Evolutionary conservation across 2,888 invertebrate species (phyloP), one percentile per base, ranked within the genome.

Genomic region (Protodeltote pygarga): DNA sequence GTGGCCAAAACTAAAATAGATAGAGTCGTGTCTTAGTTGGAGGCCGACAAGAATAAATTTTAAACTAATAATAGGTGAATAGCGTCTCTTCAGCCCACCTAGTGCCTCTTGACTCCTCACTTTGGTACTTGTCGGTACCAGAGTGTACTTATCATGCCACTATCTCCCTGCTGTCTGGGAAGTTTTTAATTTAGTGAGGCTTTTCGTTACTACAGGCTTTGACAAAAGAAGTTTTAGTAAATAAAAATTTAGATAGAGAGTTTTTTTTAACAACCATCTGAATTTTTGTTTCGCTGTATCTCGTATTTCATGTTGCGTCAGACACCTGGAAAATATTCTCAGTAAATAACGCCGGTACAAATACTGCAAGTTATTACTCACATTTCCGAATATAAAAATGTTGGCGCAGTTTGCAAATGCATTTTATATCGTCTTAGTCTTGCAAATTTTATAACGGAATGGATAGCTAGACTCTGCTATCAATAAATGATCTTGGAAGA

Each of bases 41-140:
- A 88, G 91, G 89, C 86, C 88, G 78, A 75, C 73, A 66, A 76
- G 79, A 84, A 87, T 84, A 85, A 59, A 77, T 80, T 79, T 67
- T 65, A 48, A 33, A 74, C 86, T 89, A 89, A 83, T 84, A 81
- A 84, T 89, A 89, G 82, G 64, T 54, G 65, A 61, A 73, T 68
- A 65, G 70, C 71, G 71, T 73, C 75, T 68, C 72, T 75, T 69
- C 73, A 73, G 67, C 65, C 27, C 41, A 50, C 48, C 28, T 55
- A 57, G 55, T 59, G 38, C 51, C 49, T 60, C 69, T 63, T 51
- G 54, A 44, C 44, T 63, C 52, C 49, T 55, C 54, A 57, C 61
- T 62, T 52, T 34, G 25, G 28, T 41, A 38, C 40, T 13, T 38
- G 14, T 29, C 16, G 31, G 50, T 31, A 23, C 42, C 55, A 44